phyloP scores from a whole-genome alignment of 2,888 invertebrate species.

The Volucella zonaria region DNA sequence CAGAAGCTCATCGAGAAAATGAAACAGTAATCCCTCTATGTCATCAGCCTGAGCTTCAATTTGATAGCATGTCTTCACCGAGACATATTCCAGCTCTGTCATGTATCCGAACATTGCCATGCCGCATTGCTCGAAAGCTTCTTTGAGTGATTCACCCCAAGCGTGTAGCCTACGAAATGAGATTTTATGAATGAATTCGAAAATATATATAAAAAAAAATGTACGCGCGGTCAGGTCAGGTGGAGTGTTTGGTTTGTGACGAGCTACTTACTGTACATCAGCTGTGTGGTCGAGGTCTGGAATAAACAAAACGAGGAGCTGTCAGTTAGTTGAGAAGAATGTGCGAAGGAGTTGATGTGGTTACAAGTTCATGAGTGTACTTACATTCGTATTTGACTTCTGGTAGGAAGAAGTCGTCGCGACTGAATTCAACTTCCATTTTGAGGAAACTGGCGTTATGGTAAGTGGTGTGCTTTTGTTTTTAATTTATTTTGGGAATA shows the following conservation, averaged over 20 bases:
- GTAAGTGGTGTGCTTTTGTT: neutral
- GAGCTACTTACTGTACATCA: conserved; percentile 95
- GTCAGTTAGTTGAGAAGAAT: conserved; percentile 22
- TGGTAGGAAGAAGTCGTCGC: conserved; percentile 86
- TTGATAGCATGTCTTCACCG: conserved; percentile 89
- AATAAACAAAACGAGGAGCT: conserved; percentile 57
- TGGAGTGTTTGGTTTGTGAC: neutral
- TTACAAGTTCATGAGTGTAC: conserved; percentile 77
- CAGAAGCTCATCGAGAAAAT: conserved; percentile 96
- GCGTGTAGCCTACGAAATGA: conserved; percentile 88
- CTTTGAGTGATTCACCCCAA: conserved; percentile 93
- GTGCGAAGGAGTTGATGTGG: conserved; percentile 20
- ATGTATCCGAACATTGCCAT: conserved; percentile 99
- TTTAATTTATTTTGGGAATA: conserved; percentile 12
- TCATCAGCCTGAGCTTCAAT: conserved; percentile 96
- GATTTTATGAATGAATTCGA: conserved; percentile 46
- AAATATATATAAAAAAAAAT: neutral
- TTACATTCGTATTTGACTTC: conserved; percentile 92
- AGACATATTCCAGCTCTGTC: conserved; percentile 94
- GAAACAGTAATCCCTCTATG: conserved; percentile 92
- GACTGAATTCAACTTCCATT: conserved; percentile 83
- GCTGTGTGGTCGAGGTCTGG: conserved; percentile 98
- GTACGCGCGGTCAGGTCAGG: neutral
- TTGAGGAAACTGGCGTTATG: neutral
- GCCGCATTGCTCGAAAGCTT: conserved; percentile 97